Conservation (phyloP, 1,140 invertebrate species). For the Heliconius hermathena region DNA sequence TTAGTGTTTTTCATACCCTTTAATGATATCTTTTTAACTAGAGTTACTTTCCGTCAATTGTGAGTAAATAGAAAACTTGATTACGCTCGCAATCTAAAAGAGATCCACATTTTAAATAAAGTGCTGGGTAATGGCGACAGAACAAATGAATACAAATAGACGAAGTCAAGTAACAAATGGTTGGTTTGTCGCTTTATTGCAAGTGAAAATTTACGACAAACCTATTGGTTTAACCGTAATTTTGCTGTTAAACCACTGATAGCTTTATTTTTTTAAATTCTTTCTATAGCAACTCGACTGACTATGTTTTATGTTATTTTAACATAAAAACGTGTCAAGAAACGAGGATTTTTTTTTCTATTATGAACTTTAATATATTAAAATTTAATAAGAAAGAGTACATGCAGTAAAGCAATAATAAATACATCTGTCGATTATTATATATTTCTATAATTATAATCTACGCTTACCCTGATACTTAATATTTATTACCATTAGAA, state of each 20-base stretch:
- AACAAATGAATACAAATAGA: conserved; percentile 42
- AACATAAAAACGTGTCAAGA: no score
- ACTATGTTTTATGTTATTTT: neutral
- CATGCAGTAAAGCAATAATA: no score
- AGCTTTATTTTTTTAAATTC: neutral
- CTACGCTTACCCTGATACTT: no score
- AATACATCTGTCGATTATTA: no score
- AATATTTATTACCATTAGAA: no score
- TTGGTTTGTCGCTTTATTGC: conserved; percentile 34
- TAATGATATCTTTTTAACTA: neutral
- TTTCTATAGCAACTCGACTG: neutral
- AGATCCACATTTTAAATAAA: conserved; percentile 38
- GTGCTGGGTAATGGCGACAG: conserved; percentile 34
- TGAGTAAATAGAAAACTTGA: conserved; percentile 14
- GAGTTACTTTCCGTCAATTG: neutral
- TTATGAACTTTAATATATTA: no score
- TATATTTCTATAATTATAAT: no score
- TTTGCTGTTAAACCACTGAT: neutral
- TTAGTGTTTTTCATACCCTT: neutral
- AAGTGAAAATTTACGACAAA: conserved; percentile 35
- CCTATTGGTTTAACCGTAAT: conserved; percentile 1
- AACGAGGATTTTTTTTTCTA: no score
- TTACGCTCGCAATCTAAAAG: conserved; percentile 29
- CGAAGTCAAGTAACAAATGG: conserved; percentile 36
- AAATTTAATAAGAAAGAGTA: no score